Evolutionary conservation across 2,113 vertebrate genomes (phyloP).

Genomic region (Forbesichthys agassizii): DNA sequence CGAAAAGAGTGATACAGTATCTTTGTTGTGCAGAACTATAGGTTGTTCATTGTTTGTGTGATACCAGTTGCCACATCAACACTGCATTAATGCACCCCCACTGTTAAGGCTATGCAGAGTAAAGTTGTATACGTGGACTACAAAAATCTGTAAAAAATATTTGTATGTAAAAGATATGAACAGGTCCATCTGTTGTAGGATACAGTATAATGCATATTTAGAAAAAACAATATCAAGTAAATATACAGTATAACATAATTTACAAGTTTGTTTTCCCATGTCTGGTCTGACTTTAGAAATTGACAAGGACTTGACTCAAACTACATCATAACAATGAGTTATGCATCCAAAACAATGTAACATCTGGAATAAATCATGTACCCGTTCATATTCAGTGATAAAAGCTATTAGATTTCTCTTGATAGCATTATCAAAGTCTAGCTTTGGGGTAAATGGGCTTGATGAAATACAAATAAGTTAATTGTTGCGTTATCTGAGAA

Average conservation of each 20-base stretch:
- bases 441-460: too few relatives aligned
- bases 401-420: too few relatives aligned
- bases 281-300: too few relatives aligned
- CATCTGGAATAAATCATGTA: too few relatives aligned
- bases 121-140: slow-evolving; percentile 39
- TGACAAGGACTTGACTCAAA: too few relatives aligned
- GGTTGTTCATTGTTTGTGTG: slow-evolving; percentile 20
- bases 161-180: slow-evolving; percentile 45
- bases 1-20: slow-evolving; percentile 38
- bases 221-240: slow-evolving; percentile 10
- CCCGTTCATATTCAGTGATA: too few relatives aligned
- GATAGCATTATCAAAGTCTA: too few relatives aligned
- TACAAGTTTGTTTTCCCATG: too few relatives aligned
- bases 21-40: slow-evolving; percentile 34
- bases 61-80: slow-evolving; percentile 30
- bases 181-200: slow-evolving; percentile 46
- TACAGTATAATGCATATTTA: slow-evolving; percentile 19
- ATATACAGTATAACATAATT: neutral
- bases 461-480: too few relatives aligned
- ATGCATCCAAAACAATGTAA: too few relatives aligned
- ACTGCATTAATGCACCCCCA: slow-evolving; percentile 26
- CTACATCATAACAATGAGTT: too few relatives aligned
- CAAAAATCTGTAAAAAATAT: slow-evolving; percentile 47
- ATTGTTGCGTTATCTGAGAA: too few relatives aligned
- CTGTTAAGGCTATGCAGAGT: slow-evolving; percentile 64